Base-by-base conservation (phyloP, 2,888 invertebrate species). In the Ypsolopha sequella region DNA sequence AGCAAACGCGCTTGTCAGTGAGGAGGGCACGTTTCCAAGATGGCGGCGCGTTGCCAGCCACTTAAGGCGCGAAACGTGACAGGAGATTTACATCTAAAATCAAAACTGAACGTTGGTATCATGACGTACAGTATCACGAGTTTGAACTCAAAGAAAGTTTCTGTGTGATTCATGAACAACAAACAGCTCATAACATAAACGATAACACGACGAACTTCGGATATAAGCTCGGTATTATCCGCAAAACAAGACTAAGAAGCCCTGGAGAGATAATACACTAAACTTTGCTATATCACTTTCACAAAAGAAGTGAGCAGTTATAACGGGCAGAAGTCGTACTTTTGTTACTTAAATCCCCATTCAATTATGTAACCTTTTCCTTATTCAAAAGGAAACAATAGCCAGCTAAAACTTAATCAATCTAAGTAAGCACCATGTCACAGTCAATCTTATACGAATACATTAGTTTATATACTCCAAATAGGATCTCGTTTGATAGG, bases 41-140 rank as follows among this genome's bases (percentile, higher is more conserved):
- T 82, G 80, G 81, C 79, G 65, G 63, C 59, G 57, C 56, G 61
- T 58, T 63, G 66, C 69, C 39, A 65, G 66, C 68, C 73, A 73
- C 76, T 80, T 77, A 74, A 63, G 65, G 68, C 24, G 73, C 69
- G 70, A 76, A 73, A 77, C 73, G 77, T 76, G 80, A 76, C 75
- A 70, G 65, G 57, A 68, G 68, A 52, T 54, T 52, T 48, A 54
- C 54, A 50, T 51, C 44, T 14, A 9, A 14, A 50, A 50, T 50
- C 43, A 44, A 44, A 44, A 43, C n/a, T n/a, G 43, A 50, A 41
- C 9, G 36, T 10, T 24, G 8, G 43, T 24, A 11, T 11, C 43
- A 14, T 14, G 43, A 24, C 13, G 43, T 43, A 13, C 43, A 6
- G 43, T 24, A 11, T 11, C 43, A 14, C 13, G 43, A 24, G 13